Evolutionary conservation across 2,888 invertebrate species (phyloP), one percentile per base, ranked within the genome.

Genomic region (Drosophila setosimentum): DNA sequence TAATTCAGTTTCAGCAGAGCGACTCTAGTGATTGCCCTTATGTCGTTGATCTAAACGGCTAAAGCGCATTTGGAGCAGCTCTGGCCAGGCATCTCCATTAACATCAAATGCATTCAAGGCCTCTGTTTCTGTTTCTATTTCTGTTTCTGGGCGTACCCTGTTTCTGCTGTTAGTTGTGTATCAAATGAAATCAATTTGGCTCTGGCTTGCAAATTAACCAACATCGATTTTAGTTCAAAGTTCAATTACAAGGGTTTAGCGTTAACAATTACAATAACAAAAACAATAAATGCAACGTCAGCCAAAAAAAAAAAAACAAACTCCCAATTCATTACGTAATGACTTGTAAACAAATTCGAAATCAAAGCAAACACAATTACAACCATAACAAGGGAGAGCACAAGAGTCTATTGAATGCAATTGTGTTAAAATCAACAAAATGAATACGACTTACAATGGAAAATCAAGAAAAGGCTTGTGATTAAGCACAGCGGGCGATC

Each of bases 1-100:
- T 89, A 85, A 85, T 85, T 89, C 86, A 85, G 83, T 80, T 75
- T 76, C 81, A 68, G 55, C 74, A 51, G 68, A 69, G 65, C 53
- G 59, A 57, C 58, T 63, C 60, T 49, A 74, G 68, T 74, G 48
- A 68, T 68, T 78, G 79, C 68, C 77, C 50, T 16, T 35, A 35
- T 54, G 13, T 27, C 63, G 78, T 72, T 58, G 40, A 49, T 57
- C 62, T 58, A 48, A 45, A 48, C 61, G 37, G 54, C 58, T 67
- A 48, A 63, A 50, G 73, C 62, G 40, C 65, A 65, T 66, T 78
- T 72, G 59, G 68, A 54, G 63, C 62, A 55, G 50, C 27, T 16
- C 10, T 54, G 24, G 33, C 29, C 61, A 37, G 71, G 49, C 81
- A 80, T 80, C 72, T 59, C 72, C 58, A 61, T 45, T 54, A 58